These are phyloP conservation scores for Suricata suricatta DNA, from an alignment of 2,113 vertebrate species.

Conservation along the genomic window DNA sequence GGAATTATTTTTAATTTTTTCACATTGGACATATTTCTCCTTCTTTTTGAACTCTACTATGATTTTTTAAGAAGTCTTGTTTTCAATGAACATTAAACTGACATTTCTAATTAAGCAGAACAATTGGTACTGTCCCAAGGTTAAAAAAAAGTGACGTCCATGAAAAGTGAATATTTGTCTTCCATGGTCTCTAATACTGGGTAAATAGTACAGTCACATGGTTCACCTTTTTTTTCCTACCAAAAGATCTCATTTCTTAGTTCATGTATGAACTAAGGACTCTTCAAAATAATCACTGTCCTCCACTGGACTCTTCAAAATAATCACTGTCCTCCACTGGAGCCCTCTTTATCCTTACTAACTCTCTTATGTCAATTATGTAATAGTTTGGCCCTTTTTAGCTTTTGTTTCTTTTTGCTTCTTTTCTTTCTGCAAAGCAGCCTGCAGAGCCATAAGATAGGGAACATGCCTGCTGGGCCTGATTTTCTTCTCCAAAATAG, in stretches of 20 bases:
- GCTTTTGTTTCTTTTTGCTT: conserved; percentile 75
- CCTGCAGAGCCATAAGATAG: conserved; percentile 72
- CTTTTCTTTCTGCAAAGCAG: conserved; percentile 77
- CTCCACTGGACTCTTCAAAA: conserved; percentile 79
- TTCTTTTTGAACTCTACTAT: not conserved
- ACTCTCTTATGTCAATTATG: conserved; percentile 81
- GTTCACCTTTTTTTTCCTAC: not conserved
- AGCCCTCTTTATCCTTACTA: conserved; percentile 78
- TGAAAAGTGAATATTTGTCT: conserved; percentile 48
- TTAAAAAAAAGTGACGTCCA: conserved; percentile 54
- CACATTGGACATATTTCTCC: not conserved
- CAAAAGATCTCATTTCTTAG: conserved; percentile 10
- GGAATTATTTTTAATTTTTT: not conserved
- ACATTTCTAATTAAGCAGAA: conserved; percentile 55
- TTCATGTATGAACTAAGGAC: no score
- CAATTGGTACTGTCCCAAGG: not conserved
- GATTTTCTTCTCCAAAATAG: conserved; percentile 76
- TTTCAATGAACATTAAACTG: conserved; percentile 55
- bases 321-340: conserved; percentile 76
- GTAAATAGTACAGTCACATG: conserved; percentile 14
- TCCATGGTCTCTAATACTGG: not conserved
- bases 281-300: conserved; percentile 80
- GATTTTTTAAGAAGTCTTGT: not conserved
- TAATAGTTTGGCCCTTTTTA: conserved; percentile 71
- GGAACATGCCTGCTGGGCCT: conserved; percentile 77